These are phyloP conservation scores for Apostichopus leukothele DNA, from an alignment of 53 echinoderm and acorn worm genomes.

Conservation along the genomic window DNA sequence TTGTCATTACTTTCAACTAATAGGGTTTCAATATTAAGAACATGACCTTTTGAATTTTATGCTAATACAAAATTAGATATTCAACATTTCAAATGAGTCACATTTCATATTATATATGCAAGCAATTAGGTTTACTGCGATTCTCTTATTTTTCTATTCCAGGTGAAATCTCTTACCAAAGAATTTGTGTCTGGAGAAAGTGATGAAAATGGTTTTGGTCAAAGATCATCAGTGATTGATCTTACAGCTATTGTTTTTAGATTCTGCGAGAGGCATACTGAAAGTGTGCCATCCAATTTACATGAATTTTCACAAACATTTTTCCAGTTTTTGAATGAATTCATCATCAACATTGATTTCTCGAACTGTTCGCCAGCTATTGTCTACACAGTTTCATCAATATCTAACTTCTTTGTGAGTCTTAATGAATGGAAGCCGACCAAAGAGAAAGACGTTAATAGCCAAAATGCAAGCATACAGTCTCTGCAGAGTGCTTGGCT, in stretches of 20 bases:
- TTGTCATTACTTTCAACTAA: too few species aligned
- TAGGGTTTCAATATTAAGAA: too few species aligned
- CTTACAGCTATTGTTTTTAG: slow-evolving; percentile 10
- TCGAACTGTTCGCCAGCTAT: too few species aligned
- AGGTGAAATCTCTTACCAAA: neutral
- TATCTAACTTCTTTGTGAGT: slow-evolving; percentile 10
- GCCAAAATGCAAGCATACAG: neutral
- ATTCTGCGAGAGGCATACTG: slow-evolving; percentile 4
- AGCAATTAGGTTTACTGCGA: too few species aligned
- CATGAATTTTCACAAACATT: neutral
- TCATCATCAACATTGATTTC: neutral
- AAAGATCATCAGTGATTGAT: neutral
- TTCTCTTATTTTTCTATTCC: neutral
- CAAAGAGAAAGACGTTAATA: neutral
- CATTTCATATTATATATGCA: too few species aligned
- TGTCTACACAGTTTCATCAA: neutral
- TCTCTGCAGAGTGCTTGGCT: neutral
- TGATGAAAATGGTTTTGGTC: neutral
- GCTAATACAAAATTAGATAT: too few species aligned
- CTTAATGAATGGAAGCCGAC: neutral
- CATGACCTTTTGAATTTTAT: too few species aligned
- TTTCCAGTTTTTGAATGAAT: neutral
- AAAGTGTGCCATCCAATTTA: slow-evolving; percentile 4
- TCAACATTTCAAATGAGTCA: too few species aligned
- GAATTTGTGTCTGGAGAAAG: neutral